A percentile compares a stretch with the other conserved stretches of the same genome.
These are phyloP conservation scores for Pasiphila rectangulata DNA, from an alignment of 2,888 invertebrate genomes.

Conservation along the genomic window DNA sequence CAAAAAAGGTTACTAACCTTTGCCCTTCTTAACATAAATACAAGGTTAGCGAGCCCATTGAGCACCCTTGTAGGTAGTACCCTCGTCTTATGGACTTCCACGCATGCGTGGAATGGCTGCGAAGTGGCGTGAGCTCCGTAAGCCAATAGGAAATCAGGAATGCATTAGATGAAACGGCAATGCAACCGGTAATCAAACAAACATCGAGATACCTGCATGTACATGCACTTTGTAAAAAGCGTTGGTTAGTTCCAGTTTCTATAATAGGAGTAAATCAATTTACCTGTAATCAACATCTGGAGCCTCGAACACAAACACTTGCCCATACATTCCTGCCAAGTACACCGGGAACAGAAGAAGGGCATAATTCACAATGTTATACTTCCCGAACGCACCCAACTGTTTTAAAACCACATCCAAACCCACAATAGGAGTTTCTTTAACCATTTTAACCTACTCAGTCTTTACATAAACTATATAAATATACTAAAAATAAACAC, in stretches of 20 bases:
- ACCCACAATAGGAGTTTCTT: slow-evolving; percentile 42
- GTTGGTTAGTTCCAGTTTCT: background rate
- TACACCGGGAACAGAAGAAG: slow-evolving; percentile 65
- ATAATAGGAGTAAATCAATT: slow-evolving; percentile 24
- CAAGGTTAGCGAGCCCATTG: slow-evolving; percentile 26
- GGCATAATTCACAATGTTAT: slow-evolving; percentile 67
- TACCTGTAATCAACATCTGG: slow-evolving; percentile 65
- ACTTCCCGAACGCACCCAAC: slow-evolving; percentile 68
- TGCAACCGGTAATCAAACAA: slow-evolving; percentile 6
- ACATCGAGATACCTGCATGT: background rate
- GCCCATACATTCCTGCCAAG: slow-evolving; percentile 71
- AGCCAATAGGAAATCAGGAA: slow-evolving; percentile 10
- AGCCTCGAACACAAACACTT: slow-evolving; percentile 70
- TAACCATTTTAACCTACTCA: slow-evolving; percentile 49
- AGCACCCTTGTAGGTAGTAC: slow-evolving; percentile 25
- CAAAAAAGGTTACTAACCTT: slow-evolving; percentile 12
- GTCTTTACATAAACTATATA: slow-evolving; percentile 34
- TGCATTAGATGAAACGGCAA: slow-evolving; percentile 4
- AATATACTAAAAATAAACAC: slow-evolving; percentile 15
- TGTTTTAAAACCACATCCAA: slow-evolving; percentile 60
- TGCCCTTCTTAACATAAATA: slow-evolving; percentile 22
- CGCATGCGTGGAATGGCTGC: slow-evolving; percentile 44
- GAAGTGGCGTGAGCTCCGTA: slow-evolving; percentile 34
- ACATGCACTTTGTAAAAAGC: background rate
- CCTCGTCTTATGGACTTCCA: slow-evolving; percentile 27